Percentiles rank a stretch among this genome's conserved stretches.
Evolutionary conservation across 2,888 invertebrate species (phyloP).

Genomic region (Scaptomyza caliginosa): DNA sequence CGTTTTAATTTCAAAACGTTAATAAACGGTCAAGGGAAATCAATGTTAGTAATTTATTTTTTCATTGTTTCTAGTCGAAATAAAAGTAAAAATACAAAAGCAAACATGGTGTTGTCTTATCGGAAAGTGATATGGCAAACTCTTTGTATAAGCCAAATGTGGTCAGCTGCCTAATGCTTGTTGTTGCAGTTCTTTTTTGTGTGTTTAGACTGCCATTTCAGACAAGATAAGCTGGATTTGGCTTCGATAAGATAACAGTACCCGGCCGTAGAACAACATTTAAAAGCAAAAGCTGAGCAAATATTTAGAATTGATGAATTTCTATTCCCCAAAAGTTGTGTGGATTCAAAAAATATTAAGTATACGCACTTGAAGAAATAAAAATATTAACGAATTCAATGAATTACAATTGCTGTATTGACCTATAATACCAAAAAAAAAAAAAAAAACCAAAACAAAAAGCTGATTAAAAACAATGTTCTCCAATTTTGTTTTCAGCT

Average conservation of each 20-base stretch:
- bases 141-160: conserved; percentile 62
- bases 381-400: no score
- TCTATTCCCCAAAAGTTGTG: conserved; percentile 1
- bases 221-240: conserved; percentile 56
- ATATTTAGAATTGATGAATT: conserved; percentile 34
- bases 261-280: neutral
- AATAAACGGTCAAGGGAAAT: conserved; percentile 41
- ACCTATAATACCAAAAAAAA: no score
- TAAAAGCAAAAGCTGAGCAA: conserved; percentile 16
- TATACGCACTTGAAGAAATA: no score
- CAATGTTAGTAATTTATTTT: conserved; percentile 12
- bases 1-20: conserved; percentile 36
- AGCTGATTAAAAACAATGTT: no score
- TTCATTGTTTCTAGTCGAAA: conserved; percentile 57
- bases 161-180: conserved; percentile 56
- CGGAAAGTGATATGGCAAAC: conserved; percentile 61
- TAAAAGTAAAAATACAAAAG: conserved; percentile 2
- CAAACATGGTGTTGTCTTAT: conserved; percentile 51
- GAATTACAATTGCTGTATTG: no score
- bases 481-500: no score
- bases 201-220: conserved; percentile 33
- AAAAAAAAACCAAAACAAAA: no score
- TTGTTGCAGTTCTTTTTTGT: conserved; percentile 16
- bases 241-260: conserved; percentile 54
- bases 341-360: no score